Evolutionary conservation across 2,113 vertebrate genomes (phyloP).

Genomic region (Megaceryle maxima): DNA sequence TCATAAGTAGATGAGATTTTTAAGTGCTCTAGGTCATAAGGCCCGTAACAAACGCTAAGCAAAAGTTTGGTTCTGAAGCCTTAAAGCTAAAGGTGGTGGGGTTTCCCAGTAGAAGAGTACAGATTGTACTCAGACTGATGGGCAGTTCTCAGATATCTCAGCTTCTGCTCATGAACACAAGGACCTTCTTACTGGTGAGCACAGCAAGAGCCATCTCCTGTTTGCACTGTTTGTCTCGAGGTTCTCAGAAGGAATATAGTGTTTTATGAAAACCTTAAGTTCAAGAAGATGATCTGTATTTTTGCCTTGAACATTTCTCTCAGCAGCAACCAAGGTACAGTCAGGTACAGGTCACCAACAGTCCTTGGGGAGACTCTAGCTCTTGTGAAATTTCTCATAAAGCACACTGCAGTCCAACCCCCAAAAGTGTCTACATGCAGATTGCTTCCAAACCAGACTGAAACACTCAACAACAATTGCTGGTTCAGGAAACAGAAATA

Average conservation of each 20-base stretch:
- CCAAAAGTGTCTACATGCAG: not conserved
- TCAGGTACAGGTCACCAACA: not conserved
- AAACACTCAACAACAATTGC: not conserved
- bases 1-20: not conserved
- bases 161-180: not conserved
- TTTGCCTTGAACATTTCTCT: not conserved
- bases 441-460: not conserved
- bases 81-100: not conserved
- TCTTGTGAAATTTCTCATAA: not conserved
- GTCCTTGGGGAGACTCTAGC: not conserved
- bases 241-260: not conserved
- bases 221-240: not conserved
- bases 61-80: not conserved
- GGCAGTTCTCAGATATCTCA: not conserved
- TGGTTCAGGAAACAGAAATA: not conserved
- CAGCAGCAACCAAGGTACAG: not conserved
- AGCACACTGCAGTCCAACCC: not conserved
- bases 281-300: not conserved
- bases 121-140: not conserved
- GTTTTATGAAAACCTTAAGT: not conserved
- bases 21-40: not conserved
- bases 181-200: not conserved
- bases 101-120: not conserved
- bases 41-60: fast-evolving
- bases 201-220: not conserved